Evolutionary conservation across 2,797 vertebrate genomes (phyloP).

Genomic region (Lepidocolaptes lacrymiger): DNA sequence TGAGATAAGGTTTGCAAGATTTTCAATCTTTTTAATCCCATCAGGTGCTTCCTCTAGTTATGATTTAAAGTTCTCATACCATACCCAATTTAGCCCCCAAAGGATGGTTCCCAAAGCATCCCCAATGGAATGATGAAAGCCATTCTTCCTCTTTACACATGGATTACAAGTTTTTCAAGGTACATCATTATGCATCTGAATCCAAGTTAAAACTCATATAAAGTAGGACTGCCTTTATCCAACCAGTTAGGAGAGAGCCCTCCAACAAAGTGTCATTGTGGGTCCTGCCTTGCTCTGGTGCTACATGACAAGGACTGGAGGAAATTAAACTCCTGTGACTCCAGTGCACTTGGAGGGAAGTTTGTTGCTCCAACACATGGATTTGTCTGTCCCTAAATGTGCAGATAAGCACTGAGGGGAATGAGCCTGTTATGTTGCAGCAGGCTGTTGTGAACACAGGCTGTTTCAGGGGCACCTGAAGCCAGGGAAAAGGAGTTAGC

Average conservation of each 20-base stretch:
- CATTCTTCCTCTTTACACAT: background rate
- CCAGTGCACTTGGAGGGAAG: background rate
- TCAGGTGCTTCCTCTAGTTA: background rate
- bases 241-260: background rate
- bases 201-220: background rate
- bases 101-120: background rate
- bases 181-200: background rate
- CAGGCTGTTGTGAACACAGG: background rate
- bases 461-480: slow-evolving; percentile 1
- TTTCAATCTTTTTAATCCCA: background rate
- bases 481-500: background rate
- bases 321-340: background rate
- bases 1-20: background rate
- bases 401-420: background rate
- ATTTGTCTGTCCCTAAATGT: background rate
- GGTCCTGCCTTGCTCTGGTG: background rate
- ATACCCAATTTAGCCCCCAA: background rate
- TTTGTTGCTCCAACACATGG: background rate
- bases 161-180: background rate
- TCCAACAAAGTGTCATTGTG: background rate
- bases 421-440: background rate
- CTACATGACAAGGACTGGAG: background rate
- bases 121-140: background rate
- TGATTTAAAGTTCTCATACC: background rate
- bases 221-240: background rate